These are phyloP conservation scores for Acropternis orthonyx DNA, from an alignment of 2,797 vertebrate genomes.

Conservation along the genomic window DNA sequence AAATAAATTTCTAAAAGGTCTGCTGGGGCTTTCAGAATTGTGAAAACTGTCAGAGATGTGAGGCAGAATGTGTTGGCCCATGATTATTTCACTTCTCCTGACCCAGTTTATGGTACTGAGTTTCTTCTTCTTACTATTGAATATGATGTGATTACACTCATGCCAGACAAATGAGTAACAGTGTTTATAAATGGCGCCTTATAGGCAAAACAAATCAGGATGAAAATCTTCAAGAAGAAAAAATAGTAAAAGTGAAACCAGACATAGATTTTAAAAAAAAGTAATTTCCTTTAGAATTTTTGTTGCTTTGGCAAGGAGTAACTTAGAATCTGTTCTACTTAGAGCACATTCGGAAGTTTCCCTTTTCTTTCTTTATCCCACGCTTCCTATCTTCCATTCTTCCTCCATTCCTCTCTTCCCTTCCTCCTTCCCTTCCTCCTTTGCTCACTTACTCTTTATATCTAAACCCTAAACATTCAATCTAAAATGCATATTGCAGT, in stretches of 20 bases:
- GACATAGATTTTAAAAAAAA: background rate
- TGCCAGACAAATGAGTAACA: background rate
- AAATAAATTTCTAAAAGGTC: background rate
- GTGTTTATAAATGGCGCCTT: background rate
- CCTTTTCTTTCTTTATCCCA: background rate
- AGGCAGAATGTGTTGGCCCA: background rate
- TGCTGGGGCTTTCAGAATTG: background rate
- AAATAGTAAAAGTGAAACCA: background rate
- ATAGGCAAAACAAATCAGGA: background rate
- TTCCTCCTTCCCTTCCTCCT: background rate
- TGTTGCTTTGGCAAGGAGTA: background rate
- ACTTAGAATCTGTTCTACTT: background rate
- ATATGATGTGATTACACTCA: background rate
- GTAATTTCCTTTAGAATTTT: background rate
- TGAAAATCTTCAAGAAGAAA: background rate
- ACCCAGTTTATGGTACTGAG: background rate
- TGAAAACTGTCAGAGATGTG: background rate
- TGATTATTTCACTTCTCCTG: background rate
- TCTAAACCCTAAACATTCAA: background rate
- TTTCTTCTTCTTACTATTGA: background rate
- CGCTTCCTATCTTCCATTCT: background rate
- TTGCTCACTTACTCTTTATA: background rate
- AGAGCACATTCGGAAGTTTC: background rate
- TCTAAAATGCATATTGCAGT: conserved; percentile 22
- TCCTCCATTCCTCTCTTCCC: background rate